Base-by-base conservation (phyloP, 2,888 invertebrate genomes). In the Pyrochroa serraticornis region DNA sequence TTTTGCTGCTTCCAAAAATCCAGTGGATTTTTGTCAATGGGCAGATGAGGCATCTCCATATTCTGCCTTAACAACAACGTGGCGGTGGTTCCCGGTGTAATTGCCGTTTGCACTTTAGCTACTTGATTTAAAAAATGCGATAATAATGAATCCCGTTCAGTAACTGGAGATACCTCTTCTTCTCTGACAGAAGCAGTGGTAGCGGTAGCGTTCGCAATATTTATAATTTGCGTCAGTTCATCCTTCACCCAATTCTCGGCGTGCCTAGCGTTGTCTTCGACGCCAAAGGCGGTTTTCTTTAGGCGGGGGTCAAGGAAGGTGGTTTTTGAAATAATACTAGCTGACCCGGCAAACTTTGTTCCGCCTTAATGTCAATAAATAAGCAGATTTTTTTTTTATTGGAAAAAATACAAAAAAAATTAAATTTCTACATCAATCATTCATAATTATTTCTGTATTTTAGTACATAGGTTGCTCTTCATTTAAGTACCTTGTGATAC, bases 241-340 rank as follows among this genome's bases (percentile, higher is more conserved):
- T 64, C 62, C 30, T 39, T 35, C 2, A 65, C 46, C 54, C 50
- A 62, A 39, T 58, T 62, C 41, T 66, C 56, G 1, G 62, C 61
- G 37, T 50, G 63, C 8, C 56, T 53, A 3, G 59, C 56, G 50
- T 67, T 65, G n/a, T 48, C 37, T 7, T 56, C 54, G 7, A 38
- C 12, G 13, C 62, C 62, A 60, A 65, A 66, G 7, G 54, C 64
- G 7, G 49, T 7, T 54, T 66, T 66, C 44, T 67, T 65, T 46
- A 69, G 60, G 22, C 67, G 55, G 13, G 65, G 65, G 34, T 68
- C 67, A 7, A 69, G 48, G 36, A 69, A 65, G 9, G 52, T 57
- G 12, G 66, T 55, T 55, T 66, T 65, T 3, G 60, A 37, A 34
- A 46, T 49, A 48, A 46, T 60, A n/a, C n/a, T n/a, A n/a, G n/a